Base-by-base conservation (phyloP, 2,797 vertebrate genomes). In the Parauchenoglanis ngamensis region DNA sequence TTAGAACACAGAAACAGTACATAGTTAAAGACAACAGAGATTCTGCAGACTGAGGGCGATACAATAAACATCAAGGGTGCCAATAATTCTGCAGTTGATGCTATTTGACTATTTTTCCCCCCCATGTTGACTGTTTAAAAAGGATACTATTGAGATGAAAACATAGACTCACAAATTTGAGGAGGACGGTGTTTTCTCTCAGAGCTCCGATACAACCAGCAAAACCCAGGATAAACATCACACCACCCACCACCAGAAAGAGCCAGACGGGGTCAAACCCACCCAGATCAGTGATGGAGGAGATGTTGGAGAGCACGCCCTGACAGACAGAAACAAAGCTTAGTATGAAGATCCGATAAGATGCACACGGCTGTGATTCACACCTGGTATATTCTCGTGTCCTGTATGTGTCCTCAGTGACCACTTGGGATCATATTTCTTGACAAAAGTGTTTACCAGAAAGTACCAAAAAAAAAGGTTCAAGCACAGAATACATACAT, bases 261-360 rank as follows among this genome's bases (percentile, higher is more conserved):
- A 99, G 97, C 98, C 98, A 99, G 56, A 99, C 98, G 0, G 98
- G 98, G 94, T 99, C 98, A 85, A 99, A 98, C 79, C 98, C 98
- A 23, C 98, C 98, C 75, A 99, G 95, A 92, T 99, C 98, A 0
- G 98, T 99, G 94, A 99, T 99, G 90, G 97, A 99, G 0, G 98
- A 99, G 94, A 99, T 98, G 94, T 99, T 99, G 90, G 98, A 99
- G 80, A 99, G 95, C 82, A 99, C 98, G 8, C 98, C 98, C 98
- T 99, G 67, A 85, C n/a, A 75, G 40, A 90, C 6, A 87, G 40
- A 79, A 23, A 89, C 19, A 89, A 35, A 46, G 77, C 63, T 57
- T 25, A 31, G 19, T 21, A 31, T 78, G 49, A 15, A 49, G 23
- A n/a, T 75, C 0, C n/a, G 4, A 15, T 56, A 52, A 78, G 76